Percentiles rank a stretch among this genome's conserved stretches.
Evolutionary conservation across 2,888 invertebrate species (phyloP).

Genomic region (Eristalis pertinax): DNA sequence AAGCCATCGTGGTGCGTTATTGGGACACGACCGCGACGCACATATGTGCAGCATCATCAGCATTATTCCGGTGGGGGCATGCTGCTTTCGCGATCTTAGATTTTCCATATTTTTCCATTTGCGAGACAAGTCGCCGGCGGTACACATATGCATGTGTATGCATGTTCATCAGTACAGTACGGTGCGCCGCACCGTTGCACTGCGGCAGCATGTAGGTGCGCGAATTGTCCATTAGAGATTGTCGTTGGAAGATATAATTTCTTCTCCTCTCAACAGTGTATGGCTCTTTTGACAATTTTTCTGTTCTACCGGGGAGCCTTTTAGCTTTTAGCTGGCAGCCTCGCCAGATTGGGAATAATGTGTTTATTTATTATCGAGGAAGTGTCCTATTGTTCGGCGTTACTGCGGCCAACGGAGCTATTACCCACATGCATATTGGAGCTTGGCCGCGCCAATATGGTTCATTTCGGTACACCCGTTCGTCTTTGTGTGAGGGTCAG

Average conservation of each 20-base stretch:
- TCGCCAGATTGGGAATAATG: constrained; percentile 73
- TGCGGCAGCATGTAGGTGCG: constrained; percentile 60
- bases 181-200: background rate
- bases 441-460: constrained; percentile 57
- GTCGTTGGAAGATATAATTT: constrained; percentile 67
- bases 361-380: constrained; percentile 74
- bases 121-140: constrained; percentile 53
- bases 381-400: constrained; percentile 72
- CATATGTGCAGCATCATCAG: constrained; percentile 37
- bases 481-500: constrained; percentile 45
- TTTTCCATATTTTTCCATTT: constrained; percentile 72
- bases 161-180: background rate
- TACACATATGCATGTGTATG: background rate
- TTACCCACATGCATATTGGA: constrained; percentile 64
- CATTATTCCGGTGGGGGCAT: constrained; percentile 13
- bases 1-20: constrained; percentile 66
- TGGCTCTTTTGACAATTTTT: constrained; percentile 72
- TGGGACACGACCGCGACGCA: constrained; percentile 69
- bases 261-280: constrained; percentile 51
- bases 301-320: constrained; percentile 28
- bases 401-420: constrained; percentile 15
- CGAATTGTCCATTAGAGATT: constrained; percentile 69
- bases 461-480: constrained; percentile 47
- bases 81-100: constrained; percentile 68
- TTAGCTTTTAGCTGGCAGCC: constrained; percentile 21